Evolutionary conservation across 2,797 vertebrate species (phyloP).

Genomic region (Odontamblyopus rebecca): DNA sequence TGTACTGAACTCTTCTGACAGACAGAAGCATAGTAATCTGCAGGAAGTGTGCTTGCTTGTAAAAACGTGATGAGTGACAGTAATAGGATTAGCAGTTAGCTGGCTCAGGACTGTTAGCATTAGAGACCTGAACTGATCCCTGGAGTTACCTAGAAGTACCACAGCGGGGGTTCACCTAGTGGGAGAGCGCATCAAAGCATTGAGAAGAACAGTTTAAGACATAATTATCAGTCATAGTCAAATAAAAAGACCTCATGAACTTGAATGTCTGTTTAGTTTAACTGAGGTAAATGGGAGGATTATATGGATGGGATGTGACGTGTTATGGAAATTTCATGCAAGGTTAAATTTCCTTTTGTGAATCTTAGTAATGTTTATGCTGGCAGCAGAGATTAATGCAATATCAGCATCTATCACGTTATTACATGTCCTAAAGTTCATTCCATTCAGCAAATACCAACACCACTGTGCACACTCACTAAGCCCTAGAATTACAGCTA

Average conservation of each 20-base stretch:
- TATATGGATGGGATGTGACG: conserved; percentile 1
- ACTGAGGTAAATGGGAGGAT: neutral
- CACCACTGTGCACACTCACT: neutral
- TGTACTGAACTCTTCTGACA: neutral
- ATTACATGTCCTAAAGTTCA: conserved; percentile 5
- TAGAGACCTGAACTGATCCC: conserved; percentile 49
- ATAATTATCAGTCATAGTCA: conserved; percentile 22
- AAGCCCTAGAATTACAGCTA: neutral
- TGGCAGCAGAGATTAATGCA: conserved; percentile 6
- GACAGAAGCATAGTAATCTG: conserved; percentile 9
- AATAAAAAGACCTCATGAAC: conserved; percentile 9
- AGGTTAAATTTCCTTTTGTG: neutral
- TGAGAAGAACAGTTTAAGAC: conserved; percentile 42
- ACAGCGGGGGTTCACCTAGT: conserved; percentile 41
- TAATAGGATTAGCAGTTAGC: conserved; percentile 67
- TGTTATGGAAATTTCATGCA: conserved; percentile 5
- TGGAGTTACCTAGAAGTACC: conserved; percentile 47
- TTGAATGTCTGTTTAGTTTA: neutral
- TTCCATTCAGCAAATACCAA: conserved; percentile 6
- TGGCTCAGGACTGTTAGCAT: conserved; percentile 60
- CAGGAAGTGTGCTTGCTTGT: conserved; percentile 28
- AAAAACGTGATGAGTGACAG: conserved; percentile 47
- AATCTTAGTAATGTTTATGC: neutral
- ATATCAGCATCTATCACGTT: conserved; percentile 3
- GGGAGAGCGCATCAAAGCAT: conserved; percentile 35